Base-by-base conservation (phyloP, 2,888 invertebrate species). In the Uloborus plumipes region DNA sequence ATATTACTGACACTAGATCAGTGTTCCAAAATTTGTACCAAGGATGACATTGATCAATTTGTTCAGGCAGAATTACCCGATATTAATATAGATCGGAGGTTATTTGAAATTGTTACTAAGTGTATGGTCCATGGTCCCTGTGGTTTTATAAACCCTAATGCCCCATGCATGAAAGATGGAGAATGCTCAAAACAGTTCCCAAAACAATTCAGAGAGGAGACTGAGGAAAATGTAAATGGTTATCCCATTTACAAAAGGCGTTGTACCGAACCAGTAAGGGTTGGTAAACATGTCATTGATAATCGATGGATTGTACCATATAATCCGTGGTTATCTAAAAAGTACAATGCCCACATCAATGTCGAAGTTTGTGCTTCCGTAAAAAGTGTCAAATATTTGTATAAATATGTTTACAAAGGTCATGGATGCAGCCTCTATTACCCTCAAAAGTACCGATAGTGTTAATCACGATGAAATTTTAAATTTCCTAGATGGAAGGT, bases 11-110 rank as follows among this genome's bases (percentile, higher is more conserved):
- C 77, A 55, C 87, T 22, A 51, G 62, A 50, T 58, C 70, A 16
- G 49, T 26, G 7, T 11, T 16, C 62, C n/a, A 64, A 87, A 64
- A 86, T 87, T 11, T 65, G 59, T 14, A 66, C 84, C 16, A 77
- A 70, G 20, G 62, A 85, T 20, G 67, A 86, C 11, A 87, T 88
- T 59, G 89, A 90, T 83, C 58, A 86, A 7, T 50, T 89, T 7
- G 88, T 90, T 11, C 87, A 76, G 62, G 88, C 89, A 18, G 88
- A 89, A 86, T 86, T 89, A 61, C 88, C 89, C 0, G 86, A 89
- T 85, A 85, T 85, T n/a, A 18, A 84, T 31, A 58, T 39, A 14
- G 75, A 88, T 78, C 86, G 86, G 2, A 86, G 67, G 11, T 85
- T 89, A 47, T 85, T 87, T 86, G 84, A 87, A 7, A 86, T 88